Evolutionary conservation across 1,140 invertebrate species (phyloP), one percentile per base, ranked within the genome.

Genomic region (Aradophagus sp.): DNA sequence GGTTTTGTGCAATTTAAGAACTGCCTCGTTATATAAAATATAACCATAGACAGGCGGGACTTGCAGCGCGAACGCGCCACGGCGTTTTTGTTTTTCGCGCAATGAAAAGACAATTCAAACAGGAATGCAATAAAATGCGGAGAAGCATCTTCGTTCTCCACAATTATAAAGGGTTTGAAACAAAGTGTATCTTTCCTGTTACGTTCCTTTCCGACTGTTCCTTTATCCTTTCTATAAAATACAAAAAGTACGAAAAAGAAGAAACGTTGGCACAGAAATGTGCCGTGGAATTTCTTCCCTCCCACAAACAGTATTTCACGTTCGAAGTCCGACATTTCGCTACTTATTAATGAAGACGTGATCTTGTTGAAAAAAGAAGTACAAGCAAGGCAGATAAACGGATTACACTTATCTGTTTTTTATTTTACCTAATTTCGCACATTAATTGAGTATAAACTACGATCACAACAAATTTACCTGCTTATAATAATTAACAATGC

Each of bases 101-200:
- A 59, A 47, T 44, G 34, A 47, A 59, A 59, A 59, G 27, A 59
- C 42, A 48, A 48, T 39, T 59, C 20, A 15, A 19, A 19, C 36
- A 41, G 52, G 52, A 56, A 56, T 56, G 52, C 39, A 56, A 56
- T 56, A 56, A 58, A 58, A 58, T 58, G 31, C 15, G 19, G 1
- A 14, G 29, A 44, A 56, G 39, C 14, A 31, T 41, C n/a, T 31
- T 45, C 23, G 27, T 32, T 17, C n/a, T 15, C 2, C 35, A 12
- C 42, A 45, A 59, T 59, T 47, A 39, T 39, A 47, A 59, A 45
- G 41, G 23, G 15, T 23, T 12, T 39, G 16, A 38, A 59, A 29
- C 6, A 45, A 17, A 23, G 31, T 27, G 17, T 20, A 5, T 23
- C 17, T 14, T 31, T 31, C 1, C 14, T 16, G 23, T 38, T 27